Conservation (phyloP, 2,888 invertebrate species). For the Oscheius myriophilus region DNA sequence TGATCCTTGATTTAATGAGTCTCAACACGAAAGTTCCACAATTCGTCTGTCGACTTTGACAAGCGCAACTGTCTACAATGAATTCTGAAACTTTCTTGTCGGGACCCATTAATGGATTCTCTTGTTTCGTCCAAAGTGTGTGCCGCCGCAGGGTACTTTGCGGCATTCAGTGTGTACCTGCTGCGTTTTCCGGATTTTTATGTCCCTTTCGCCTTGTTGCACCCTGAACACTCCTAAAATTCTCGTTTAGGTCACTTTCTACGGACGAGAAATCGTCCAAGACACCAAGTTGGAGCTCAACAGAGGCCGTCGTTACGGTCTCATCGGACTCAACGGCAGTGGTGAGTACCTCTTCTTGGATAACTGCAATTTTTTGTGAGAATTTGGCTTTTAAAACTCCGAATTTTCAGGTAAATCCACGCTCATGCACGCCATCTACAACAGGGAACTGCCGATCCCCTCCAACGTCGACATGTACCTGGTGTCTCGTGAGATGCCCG, state of each 20-base stretch:
- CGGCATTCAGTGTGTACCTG: no score
- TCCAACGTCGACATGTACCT: slow-evolving; percentile 97
- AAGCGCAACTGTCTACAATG: no score
- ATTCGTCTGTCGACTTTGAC: slow-evolving; percentile 1
- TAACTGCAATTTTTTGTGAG: no score
- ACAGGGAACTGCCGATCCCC: slow-evolving; percentile 92
- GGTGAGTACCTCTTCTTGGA: no score
- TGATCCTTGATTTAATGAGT: no score
- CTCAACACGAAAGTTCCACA: no score
- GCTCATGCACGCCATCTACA: slow-evolving; percentile 87
- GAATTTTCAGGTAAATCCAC: slow-evolving; percentile 85
- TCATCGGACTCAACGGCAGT: slow-evolving; percentile 96
- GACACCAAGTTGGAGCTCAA: slow-evolving; percentile 96
- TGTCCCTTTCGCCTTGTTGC: not conserved
- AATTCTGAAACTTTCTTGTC: no score
- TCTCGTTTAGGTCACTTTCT: slow-evolving; percentile 83
- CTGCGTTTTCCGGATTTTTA: no score
- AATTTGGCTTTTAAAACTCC: not conserved
- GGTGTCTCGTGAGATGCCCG: slow-evolving; percentile 87
- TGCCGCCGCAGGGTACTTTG: no score
- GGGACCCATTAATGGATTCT: no score
- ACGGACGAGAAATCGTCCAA: slow-evolving; percentile 92
- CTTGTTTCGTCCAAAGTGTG: no score
- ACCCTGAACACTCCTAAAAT: not conserved
- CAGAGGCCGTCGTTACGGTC: slow-evolving; percentile 93